Evolutionary conservation across 2,888 invertebrate species (phyloP).

Genomic region (Epistrophella euchroma): DNA sequence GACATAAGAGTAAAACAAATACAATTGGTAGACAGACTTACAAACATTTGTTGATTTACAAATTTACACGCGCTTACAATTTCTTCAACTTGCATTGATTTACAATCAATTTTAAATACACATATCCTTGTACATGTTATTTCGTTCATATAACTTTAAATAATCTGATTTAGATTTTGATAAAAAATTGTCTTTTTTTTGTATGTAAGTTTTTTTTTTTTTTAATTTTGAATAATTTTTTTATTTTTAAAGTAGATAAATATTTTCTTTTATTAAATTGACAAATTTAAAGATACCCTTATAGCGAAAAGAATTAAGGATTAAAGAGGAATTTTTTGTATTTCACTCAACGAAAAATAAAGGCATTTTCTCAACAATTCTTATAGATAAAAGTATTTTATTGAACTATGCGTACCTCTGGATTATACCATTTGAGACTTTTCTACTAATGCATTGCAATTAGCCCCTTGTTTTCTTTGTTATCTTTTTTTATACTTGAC

Average conservation of each 20-base stretch:
- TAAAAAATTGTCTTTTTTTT: conserved; percentile 26
- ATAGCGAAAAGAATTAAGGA: not conserved
- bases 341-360: conserved; percentile 24
- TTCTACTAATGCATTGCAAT: conserved; percentile 60
- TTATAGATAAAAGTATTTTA: conserved; percentile 54
- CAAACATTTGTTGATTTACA: conserved; percentile 12
- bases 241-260: conserved; percentile 42
- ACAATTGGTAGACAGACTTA: not conserved
- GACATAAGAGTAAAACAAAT: not conserved
- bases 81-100: not conserved
- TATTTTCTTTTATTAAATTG: conserved; percentile 50
- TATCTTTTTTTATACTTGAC: not conserved
- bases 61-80: not conserved
- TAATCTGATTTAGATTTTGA: conserved; percentile 7
- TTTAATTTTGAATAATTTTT: conserved; percentile 53
- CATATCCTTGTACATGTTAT: not conserved
- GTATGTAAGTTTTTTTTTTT: conserved; percentile 6
- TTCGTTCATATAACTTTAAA: conserved; percentile 3
- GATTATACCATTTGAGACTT: conserved; percentile 12
- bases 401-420: conserved; percentile 32
- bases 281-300: conserved; percentile 50
- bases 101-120: conserved; percentile 14
- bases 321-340: not conserved
- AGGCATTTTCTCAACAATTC: conserved; percentile 56
- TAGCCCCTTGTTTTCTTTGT: conserved; percentile 30